Conservation (phyloP, 2,797 vertebrate species). For the Yasuhikotakia modesta region DNA sequence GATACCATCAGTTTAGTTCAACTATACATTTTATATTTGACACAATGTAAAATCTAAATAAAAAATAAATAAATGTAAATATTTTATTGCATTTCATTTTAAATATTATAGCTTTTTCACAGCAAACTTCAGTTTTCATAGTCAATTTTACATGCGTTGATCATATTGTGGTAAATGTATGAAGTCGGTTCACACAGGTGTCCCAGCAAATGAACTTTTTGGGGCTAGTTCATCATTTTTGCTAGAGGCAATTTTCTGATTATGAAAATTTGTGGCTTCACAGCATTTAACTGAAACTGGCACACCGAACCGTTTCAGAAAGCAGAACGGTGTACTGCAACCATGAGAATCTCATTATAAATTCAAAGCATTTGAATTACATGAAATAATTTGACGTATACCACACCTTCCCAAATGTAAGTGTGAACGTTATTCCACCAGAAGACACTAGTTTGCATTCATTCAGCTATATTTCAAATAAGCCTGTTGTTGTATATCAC, state of each 20-base stretch:
- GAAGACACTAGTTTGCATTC: constrained; percentile 27
- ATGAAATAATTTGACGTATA: not conserved
- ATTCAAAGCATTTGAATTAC: constrained; percentile 12
- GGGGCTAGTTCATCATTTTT: not conserved
- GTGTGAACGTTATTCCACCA: not conserved
- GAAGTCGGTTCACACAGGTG: not conserved
- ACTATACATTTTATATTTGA: not conserved
- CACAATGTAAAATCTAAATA: too few species aligned
- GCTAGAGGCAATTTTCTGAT: not conserved
- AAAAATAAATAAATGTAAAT: too few species aligned
- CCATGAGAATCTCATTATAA: not conserved
- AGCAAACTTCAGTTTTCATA: too few species aligned
- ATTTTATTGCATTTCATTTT: too few species aligned
- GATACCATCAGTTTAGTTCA: not conserved
- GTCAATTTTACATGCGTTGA: too few species aligned
- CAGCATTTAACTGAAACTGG: constrained; percentile 4
- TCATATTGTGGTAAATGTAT: too few species aligned
- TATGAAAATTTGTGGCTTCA: not conserved
- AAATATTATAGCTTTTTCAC: too few species aligned
- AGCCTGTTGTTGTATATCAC: not conserved
- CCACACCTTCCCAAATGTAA: constrained; percentile 31
- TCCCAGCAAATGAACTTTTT: not conserved
- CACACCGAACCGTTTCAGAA: not conserved
- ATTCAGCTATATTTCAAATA: constrained; percentile 20
- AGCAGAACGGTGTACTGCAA: not conserved